Base-by-base conservation (phyloP, 2,888 invertebrate species). In the Gastrophysa polygoni region DNA sequence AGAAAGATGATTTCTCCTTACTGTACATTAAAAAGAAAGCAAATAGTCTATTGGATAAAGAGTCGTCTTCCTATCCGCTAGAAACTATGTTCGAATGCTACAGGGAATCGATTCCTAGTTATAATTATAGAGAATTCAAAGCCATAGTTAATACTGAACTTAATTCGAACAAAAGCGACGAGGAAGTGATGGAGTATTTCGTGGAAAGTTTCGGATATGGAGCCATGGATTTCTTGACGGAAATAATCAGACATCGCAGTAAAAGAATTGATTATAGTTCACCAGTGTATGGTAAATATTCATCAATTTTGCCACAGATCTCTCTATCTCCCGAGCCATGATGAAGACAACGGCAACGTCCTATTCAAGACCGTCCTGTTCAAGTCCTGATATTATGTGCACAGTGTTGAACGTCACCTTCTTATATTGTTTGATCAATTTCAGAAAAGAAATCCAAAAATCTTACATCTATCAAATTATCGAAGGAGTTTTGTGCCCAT, bases 141-240 rank as follows among this genome's bases (percentile, higher is more conserved):
- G 58, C 71, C 10, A 70, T 77, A 16, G 65, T 77, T 43, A 61
- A 69, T 14, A 70, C 63, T 14, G 72, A 73, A 11, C 52, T 78
- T 11, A 69, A 69, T 29, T 79, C 78, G 0, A 68, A 65, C 28
- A 77, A 75, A 66, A 74, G 76, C 10, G 76, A 77, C 57, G 75
- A 80, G 51, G 91, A 91, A 73, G 82, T 93, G 64, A 90, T 93
- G 78, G 91, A 90, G 75, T 92, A 93, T 80, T 82, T 98, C 17
- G 91, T 96, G 79, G 97, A 98, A 73, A 82, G 96, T 3, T 84
- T 96, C 20, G 98, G 98, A 0, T 95, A 91, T 79, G 93, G 96
- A 70, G 71, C 78, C 21, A 79, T 81, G 64, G 80, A 80, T 65
- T 75, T 81, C 58, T 73, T 81, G 38, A 75, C 72, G 20, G 76